phyloP scores from a whole-genome alignment of 2,888 invertebrate genomes.

The Cryptocheilus praepositus region DNA sequence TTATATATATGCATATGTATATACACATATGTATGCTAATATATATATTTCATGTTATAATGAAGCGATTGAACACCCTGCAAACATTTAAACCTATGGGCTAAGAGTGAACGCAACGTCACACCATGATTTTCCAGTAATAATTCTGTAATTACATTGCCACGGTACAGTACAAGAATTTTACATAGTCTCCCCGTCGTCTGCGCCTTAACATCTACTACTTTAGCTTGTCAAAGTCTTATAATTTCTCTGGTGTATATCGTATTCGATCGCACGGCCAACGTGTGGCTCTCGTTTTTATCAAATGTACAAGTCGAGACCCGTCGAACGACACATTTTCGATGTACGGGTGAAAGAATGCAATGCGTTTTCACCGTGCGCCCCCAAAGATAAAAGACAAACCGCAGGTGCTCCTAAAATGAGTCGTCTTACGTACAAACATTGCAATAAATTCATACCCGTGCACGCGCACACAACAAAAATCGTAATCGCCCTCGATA shows the following conservation, averaged over 20 bases:
- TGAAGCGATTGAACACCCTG: background rate
- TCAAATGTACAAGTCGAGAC: constrained; percentile 6
- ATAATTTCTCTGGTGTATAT: constrained; percentile 14
- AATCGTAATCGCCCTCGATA: too few relatives aligned
- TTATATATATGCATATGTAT: constrained; percentile 16
- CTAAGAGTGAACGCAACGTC: background rate
- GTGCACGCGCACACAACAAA: too few relatives aligned
- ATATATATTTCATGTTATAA: background rate
- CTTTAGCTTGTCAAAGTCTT: background rate
- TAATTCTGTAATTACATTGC: constrained; percentile 19
- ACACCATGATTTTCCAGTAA: background rate
- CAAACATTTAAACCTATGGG: background rate
- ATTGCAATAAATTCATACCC: too few relatives aligned
- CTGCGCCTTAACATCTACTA: constrained; percentile 9
- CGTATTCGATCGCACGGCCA: too few relatives aligned
- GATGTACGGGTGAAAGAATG: background rate
- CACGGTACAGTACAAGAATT: constrained; percentile 11
- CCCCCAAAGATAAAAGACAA: too few relatives aligned
- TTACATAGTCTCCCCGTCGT: constrained; percentile 10
- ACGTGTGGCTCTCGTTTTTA: background rate
- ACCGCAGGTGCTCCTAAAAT: too few relatives aligned
- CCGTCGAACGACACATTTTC: constrained; percentile 5
- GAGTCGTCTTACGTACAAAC: too few relatives aligned
- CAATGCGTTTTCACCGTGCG: too few relatives aligned
- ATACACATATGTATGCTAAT: background rate